Conservation (phyloP, 1,140 invertebrate genomes). For the Drosophila sturtevanti region DNA sequence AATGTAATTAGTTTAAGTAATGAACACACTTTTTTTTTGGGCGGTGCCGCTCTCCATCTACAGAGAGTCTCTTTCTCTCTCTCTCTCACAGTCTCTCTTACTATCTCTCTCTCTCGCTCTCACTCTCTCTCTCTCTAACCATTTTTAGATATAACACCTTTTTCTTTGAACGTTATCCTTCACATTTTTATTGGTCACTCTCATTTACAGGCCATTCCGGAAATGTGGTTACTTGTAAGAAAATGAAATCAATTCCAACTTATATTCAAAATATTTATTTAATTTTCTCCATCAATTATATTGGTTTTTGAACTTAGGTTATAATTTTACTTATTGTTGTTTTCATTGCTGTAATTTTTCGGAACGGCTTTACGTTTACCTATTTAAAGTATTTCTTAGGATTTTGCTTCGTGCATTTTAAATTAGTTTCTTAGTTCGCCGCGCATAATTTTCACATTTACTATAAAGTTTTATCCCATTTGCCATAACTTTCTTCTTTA, state of each 20-base stretch:
- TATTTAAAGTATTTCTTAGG: background rate
- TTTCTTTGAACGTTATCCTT: background rate
- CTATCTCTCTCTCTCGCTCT: background rate
- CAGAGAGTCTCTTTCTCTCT: no score
- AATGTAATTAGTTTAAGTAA: constrained; percentile 82
- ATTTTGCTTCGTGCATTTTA: constrained; percentile 55
- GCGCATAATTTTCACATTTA: constrained; percentile 75
- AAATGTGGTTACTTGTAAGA: background rate
- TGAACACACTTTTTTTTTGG: constrained; percentile 67
- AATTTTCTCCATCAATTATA: background rate
- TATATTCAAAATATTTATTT: background rate
- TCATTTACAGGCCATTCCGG: background rate
- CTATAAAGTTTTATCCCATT: constrained; percentile 56
- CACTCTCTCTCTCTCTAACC: background rate
- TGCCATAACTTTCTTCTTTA: background rate
- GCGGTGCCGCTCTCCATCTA: constrained; percentile 36
- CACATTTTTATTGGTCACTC: constrained; percentile 6
- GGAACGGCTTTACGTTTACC: constrained; percentile 12
- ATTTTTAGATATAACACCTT: background rate
- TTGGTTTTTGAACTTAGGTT: background rate
- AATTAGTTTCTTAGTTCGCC: constrained; percentile 66
- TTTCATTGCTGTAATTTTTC: background rate
- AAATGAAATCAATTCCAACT: background rate
- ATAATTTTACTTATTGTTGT: background rate
- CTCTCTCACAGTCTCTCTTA: constrained; percentile 23